A percentile compares a stretch with the other conserved stretches of the same genome.
Evolutionary conservation across 1,140 invertebrate genomes (phyloP).

Genomic region (Muscidifurax raptorellus): DNA sequence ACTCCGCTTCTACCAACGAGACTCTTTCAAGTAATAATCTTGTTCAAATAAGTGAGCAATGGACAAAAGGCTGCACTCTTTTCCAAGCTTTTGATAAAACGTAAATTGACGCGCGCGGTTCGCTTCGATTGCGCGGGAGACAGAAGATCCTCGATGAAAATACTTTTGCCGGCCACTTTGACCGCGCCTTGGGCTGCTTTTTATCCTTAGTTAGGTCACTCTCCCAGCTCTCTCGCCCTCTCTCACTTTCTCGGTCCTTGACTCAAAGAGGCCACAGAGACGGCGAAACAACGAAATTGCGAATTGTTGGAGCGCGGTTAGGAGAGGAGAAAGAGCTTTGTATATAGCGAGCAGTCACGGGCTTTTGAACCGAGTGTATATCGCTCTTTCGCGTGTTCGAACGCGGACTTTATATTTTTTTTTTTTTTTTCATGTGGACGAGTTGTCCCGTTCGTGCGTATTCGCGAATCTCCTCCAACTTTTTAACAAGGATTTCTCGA

Average conservation of each 20-base stretch:
- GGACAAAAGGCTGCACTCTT: background rate
- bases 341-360: conserved; percentile 1
- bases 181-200: background rate
- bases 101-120: background rate
- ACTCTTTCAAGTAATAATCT: background rate
- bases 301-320: background rate
- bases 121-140: background rate
- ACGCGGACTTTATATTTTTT: background rate
- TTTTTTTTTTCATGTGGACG: background rate
- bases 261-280: background rate
- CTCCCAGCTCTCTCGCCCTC: background rate
- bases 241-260: background rate
- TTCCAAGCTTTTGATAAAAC: background rate
- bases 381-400: background rate
- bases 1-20: background rate
- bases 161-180: too few species aligned
- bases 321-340: background rate
- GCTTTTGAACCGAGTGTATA: background rate
- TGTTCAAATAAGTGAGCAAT: background rate
- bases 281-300: background rate
- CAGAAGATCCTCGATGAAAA: background rate
- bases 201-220: background rate
- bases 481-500: conserved; percentile 20
- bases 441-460: background rate
- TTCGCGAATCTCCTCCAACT: conserved; percentile 1